phyloP scores from a whole-genome alignment of 2,797 vertebrate genomes.

The Nannoperca australis region DNA sequence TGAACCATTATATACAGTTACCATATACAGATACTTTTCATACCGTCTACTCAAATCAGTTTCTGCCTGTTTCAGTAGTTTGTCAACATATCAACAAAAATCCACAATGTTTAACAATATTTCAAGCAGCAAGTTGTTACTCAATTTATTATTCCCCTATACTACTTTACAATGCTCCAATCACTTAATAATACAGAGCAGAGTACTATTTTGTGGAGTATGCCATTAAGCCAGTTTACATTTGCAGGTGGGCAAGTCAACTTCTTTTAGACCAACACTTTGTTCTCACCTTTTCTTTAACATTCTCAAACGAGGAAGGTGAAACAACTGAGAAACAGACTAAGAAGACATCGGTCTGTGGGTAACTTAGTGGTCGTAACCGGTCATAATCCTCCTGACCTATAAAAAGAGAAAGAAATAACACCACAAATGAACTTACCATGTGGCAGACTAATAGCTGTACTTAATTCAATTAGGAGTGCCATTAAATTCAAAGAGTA shows the following conservation, averaged over 20 bases:
- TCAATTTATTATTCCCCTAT: background rate
- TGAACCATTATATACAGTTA: background rate
- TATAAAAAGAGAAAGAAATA: conserved; percentile 47
- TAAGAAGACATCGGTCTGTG: conserved; percentile 88
- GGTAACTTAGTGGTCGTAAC: conserved; percentile 87
- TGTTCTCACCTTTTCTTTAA: conserved; percentile 87
- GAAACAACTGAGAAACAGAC: conserved; percentile 90
- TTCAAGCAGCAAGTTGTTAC: background rate
- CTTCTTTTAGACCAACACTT: background rate
- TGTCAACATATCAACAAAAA: background rate
- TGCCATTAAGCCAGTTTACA: background rate
- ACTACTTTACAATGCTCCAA: background rate
- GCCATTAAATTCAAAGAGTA: background rate
- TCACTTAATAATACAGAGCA: background rate
- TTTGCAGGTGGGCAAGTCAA: background rate
- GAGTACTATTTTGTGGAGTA: background rate
- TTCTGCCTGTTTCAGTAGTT: background rate
- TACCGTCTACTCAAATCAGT: background rate
- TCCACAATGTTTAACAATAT: background rate
- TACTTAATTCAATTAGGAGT: background rate
- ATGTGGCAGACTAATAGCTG: background rate
- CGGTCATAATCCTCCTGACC: conserved; percentile 89
- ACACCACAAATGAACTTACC: background rate
- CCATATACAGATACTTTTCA: background rate
- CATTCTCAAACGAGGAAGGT: conserved; percentile 88